Conservation (phyloP, 2,888 invertebrate species). For the Sinohyriopsis cumingii region DNA sequence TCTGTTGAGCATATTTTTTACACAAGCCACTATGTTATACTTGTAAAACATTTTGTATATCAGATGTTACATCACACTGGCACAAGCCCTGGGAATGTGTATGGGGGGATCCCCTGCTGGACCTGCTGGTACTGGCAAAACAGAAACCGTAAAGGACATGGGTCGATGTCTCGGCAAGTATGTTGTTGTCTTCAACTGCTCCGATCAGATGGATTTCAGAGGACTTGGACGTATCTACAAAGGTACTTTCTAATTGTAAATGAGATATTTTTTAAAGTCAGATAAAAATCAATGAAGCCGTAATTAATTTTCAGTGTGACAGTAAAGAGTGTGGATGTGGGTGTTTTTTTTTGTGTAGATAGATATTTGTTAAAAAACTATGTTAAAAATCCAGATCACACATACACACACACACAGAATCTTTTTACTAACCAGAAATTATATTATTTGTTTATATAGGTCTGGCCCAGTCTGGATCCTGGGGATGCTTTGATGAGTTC, state of each 20-base stretch:
- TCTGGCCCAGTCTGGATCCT: slow-evolving; percentile 72
- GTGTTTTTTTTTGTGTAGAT: no score
- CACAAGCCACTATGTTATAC: no score
- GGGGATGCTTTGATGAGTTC: slow-evolving; percentile 74
- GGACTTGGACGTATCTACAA: slow-evolving; percentile 72
- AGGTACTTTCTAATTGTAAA: slow-evolving; percentile 47
- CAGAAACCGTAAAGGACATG: slow-evolving; percentile 72
- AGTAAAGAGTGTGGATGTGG: no score
- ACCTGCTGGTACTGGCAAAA: slow-evolving; percentile 91
- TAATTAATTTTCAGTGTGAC: no score
- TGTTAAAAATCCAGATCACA: no score
- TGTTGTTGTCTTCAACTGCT: slow-evolving; percentile 73
- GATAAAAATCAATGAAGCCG: no score
- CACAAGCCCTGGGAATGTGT: slow-evolving; percentile 95
- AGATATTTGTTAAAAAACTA: no score
- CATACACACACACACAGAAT: no score
- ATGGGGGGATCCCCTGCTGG: slow-evolving; percentile 98
- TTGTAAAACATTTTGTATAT: no score
- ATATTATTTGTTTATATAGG: slow-evolving; percentile 46
- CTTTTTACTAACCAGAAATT: not conserved
- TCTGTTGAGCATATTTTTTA: no score
- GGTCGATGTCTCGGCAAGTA: slow-evolving; percentile 73
- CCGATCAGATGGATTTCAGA: slow-evolving; percentile 74
- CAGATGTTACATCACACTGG: slow-evolving; percentile 96
- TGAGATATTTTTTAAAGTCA: no score